phyloP scores from a whole-genome alignment of 2,888 invertebrate species.

The Tetrapedia diversipes region DNA sequence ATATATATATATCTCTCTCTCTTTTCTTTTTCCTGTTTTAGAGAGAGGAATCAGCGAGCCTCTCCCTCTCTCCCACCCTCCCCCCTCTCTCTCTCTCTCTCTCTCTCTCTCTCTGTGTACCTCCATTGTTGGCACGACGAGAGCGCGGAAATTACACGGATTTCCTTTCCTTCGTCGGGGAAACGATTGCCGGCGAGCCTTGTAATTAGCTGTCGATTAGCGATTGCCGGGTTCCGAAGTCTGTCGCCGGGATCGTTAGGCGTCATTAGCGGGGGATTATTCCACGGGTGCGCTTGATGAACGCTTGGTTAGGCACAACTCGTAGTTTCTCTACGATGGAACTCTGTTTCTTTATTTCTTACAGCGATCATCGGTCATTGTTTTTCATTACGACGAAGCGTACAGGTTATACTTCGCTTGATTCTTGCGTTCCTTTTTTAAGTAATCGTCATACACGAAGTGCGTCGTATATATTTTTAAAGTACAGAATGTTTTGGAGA shows the following conservation, averaged over 20 bases:
- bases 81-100: background rate
- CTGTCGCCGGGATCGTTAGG: constrained; percentile 52
- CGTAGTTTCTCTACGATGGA: background rate
- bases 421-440: too few relatives aligned
- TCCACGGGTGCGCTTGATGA: constrained; percentile 38
- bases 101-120: constrained; percentile 20
- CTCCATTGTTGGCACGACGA: constrained; percentile 50
- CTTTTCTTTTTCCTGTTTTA: background rate
- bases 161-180: constrained; percentile 49
- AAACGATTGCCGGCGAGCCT: constrained; percentile 49
- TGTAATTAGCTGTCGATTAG: constrained; percentile 57
- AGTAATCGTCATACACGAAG: too few relatives aligned
- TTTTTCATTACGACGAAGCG: background rate
- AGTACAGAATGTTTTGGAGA: too few relatives aligned
- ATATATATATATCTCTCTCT: too few relatives aligned
- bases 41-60: too few relatives aligned
- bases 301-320: constrained; percentile 27
- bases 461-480: too few relatives aligned
- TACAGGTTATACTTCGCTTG: background rate
- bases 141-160: constrained; percentile 52
- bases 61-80: background rate
- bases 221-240: constrained; percentile 49
- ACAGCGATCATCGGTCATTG: background rate
- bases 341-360: background rate
- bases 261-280: constrained; percentile 46